These are phyloP conservation scores for Muschampia staudingeri DNA, from an alignment of 2,888 invertebrate species.

Conservation along the genomic window DNA sequence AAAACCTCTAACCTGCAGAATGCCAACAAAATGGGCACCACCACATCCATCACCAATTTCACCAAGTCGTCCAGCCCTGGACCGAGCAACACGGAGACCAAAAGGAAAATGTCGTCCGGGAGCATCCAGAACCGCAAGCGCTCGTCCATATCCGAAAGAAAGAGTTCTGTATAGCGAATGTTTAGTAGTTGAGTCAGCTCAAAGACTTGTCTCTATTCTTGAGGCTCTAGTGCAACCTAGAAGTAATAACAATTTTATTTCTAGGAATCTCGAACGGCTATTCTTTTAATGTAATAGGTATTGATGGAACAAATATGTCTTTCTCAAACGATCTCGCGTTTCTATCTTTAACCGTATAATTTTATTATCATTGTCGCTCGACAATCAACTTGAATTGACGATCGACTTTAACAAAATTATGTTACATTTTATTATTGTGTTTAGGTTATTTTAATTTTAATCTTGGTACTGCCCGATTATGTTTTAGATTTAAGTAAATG, in stretches of 20 bases:
- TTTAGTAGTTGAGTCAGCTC: conserved; percentile 60
- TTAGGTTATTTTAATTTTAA: conserved; percentile 71
- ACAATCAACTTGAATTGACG: conserved; percentile 67
- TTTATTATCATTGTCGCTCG: conserved; percentile 70
- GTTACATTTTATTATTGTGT: conserved; percentile 66
- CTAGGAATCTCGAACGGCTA: conserved; percentile 49
- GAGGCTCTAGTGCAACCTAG: conserved; percentile 63
- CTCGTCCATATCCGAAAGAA: conserved; percentile 86
- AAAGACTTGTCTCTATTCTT: conserved; percentile 66
- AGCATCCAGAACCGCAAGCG: conserved; percentile 87
- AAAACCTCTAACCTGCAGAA: conserved; percentile 85
- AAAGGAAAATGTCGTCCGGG: conserved; percentile 89
- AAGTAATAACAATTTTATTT: conserved; percentile 40
- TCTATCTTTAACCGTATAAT: conserved; percentile 46
- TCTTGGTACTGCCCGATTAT: conserved; percentile 74
- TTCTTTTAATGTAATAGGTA: conserved; percentile 34
- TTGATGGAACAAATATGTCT: conserved; percentile 41
- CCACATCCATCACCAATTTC: conserved; percentile 76
- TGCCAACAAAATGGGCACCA: conserved; percentile 82
- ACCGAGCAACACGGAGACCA: conserved; percentile 76
- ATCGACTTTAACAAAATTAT: conserved; percentile 70
- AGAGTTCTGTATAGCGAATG: conserved; percentile 86
- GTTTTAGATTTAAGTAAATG: conserved; percentile 74
- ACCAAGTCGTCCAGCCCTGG: conserved; percentile 78
- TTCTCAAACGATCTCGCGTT: conserved; percentile 49